Evolutionary conservation across 2,797 vertebrate genomes (phyloP).

Genomic region (Microchirus variegatus): DNA sequence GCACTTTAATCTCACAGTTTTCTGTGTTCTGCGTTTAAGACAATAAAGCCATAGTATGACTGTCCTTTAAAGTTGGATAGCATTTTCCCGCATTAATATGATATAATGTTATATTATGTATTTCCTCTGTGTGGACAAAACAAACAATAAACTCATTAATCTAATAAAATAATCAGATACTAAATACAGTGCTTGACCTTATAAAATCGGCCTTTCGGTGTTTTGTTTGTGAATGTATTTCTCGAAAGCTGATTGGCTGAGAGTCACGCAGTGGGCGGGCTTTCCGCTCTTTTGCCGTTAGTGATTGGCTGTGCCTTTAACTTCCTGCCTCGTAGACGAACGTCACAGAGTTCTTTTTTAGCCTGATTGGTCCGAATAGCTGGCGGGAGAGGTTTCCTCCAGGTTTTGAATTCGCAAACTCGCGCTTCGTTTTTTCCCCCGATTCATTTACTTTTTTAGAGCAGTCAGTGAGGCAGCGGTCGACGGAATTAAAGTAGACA

Average conservation of each 20-base stretch:
- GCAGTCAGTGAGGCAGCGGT: neutral
- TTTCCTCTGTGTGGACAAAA: too few species aligned
- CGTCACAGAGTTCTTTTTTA: fast-evolving
- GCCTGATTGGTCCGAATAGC: slow-evolving; percentile 49
- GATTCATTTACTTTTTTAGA: too few species aligned
- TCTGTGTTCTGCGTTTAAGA: neutral
- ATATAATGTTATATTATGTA: too few species aligned
- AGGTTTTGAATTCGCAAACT: slow-evolving; percentile 43
- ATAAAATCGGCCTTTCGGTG: neutral
- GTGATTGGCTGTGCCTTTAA: slow-evolving; percentile 31
- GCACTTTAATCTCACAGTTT: neutral
- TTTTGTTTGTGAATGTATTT: neutral
- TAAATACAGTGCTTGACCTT: neutral
- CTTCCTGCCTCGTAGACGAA: slow-evolving; percentile 18
- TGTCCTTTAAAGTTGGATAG: too few species aligned
- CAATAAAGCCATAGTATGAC: neutral
- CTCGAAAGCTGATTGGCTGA: slow-evolving; percentile 20
- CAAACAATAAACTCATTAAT: too few species aligned
- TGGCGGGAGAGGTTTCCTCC: slow-evolving; percentile 20
- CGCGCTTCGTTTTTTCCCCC: too few species aligned
- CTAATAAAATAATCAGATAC: too few species aligned
- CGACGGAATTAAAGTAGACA: neutral
- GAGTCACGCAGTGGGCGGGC: slow-evolving; percentile 15
- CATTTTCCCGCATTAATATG: too few species aligned
- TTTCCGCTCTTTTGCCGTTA: fast-evolving